Evolutionary conservation across 2,888 invertebrate genomes (phyloP).

Genomic region (Spisula subtruncata): DNA sequence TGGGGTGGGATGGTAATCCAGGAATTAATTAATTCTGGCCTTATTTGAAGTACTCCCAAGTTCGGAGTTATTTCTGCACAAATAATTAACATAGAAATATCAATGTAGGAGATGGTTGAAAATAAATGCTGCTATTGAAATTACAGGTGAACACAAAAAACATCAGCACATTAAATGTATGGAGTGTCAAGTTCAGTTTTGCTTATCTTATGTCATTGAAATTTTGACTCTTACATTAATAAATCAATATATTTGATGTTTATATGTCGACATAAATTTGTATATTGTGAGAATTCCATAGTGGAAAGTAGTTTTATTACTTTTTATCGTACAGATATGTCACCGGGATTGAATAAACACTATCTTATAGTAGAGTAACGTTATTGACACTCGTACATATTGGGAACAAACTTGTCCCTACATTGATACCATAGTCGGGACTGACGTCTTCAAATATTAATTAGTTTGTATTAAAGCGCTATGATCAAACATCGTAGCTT

Average conservation of each 20-base stretch:
- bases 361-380: not conserved
- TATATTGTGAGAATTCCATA: not conserved
- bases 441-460: conserved; percentile 5
- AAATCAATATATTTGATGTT: conserved; percentile 18
- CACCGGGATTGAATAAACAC: not conserved
- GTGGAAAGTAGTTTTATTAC: not conserved
- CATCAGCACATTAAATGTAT: not conserved
- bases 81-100: not conserved
- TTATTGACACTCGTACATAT: not conserved
- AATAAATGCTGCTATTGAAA: not conserved
- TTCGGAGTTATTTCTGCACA: not conserved
- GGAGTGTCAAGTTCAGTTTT: not conserved
- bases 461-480: conserved; percentile 8
- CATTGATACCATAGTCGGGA: not conserved
- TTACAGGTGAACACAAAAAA: conserved; percentile 4
- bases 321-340: conserved; percentile 3
- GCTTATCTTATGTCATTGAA: not conserved
- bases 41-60: too few relatives aligned
- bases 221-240: not conserved
- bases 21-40: too few relatives aligned
- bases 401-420: conserved; percentile 10
- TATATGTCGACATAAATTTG: not conserved
- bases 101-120: not conserved
- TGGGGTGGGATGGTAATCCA: too few relatives aligned
- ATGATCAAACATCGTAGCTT: not conserved